Evolutionary conservation across 2,797 vertebrate genomes (phyloP).

Genomic region (Acomys russatus): DNA sequence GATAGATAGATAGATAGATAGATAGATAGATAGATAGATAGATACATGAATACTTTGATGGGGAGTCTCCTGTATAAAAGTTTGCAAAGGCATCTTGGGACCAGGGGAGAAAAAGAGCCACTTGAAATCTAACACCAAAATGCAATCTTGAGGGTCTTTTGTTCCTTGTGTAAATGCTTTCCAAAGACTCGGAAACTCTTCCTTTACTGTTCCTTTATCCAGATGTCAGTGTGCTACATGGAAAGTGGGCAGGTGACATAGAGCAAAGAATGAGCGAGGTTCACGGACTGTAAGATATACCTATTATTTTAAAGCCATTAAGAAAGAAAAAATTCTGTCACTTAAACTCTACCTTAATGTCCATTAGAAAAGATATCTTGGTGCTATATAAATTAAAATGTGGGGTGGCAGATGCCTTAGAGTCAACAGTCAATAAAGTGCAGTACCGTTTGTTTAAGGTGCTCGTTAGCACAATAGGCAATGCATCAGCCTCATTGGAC

Average conservation of each 20-base stretch:
- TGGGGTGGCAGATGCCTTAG: not conserved
- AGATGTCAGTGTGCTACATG: not conserved
- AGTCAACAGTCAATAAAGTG: not conserved
- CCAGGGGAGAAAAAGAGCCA: not conserved
- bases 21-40: not conserved
- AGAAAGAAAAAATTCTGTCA: slow-evolving; percentile 23
- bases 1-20: not conserved
- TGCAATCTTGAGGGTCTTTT: not conserved
- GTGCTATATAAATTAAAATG: not conserved
- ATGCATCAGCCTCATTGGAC: not conserved
- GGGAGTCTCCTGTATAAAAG: not conserved
- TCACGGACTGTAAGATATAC: not conserved
- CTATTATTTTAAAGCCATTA: not conserved
- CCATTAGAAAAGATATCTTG: not conserved
- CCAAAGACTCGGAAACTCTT: not conserved
- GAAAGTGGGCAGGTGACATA: not conserved
- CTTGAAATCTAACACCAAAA: not conserved
- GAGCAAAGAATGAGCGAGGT: not conserved
- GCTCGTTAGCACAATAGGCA: not conserved
- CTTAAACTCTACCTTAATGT: not conserved
- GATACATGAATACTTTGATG: not conserved
- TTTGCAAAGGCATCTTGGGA: not conserved
- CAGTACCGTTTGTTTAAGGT: not conserved
- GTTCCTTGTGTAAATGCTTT: not conserved
- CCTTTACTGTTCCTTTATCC: not conserved